These are phyloP conservation scores for Pantherophis alleghaniensis DNA, from an alignment of 2,797 vertebrate genomes.

Conservation along the genomic window DNA sequence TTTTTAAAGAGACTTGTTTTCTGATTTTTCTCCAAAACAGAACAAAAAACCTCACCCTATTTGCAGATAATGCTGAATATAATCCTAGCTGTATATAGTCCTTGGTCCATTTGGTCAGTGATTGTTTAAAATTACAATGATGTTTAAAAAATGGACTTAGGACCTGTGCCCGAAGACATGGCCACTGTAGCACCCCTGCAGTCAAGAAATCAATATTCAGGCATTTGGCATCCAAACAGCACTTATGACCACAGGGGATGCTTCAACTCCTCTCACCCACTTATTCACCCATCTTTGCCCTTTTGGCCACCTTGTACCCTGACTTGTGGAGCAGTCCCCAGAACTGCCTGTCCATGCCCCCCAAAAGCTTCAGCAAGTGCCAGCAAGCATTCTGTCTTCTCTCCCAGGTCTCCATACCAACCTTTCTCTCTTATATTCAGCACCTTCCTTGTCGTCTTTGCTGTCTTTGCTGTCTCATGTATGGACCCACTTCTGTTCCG, in stretches of 20 bases:
- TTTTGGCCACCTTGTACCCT: background rate
- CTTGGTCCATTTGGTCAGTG: background rate
- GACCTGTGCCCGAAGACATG: background rate
- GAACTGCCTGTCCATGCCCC: background rate
- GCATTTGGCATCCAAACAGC: background rate
- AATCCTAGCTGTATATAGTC: background rate
- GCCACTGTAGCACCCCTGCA: background rate
- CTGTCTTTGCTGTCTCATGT: background rate
- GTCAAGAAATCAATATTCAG: background rate
- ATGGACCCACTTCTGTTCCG: background rate
- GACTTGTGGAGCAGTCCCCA: background rate
- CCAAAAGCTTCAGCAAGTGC: background rate
- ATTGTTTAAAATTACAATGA: background rate
- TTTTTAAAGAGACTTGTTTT: background rate
- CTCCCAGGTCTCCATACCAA: background rate
- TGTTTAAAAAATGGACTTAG: background rate
- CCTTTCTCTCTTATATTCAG: background rate
- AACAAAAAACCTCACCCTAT: background rate
- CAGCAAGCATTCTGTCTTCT: background rate
- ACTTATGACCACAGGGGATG: background rate
- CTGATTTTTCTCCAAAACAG: background rate
- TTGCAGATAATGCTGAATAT: slow-evolving; percentile 16
- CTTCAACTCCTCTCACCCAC: background rate
- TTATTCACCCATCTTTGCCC: background rate
- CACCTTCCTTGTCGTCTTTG: background rate